Percentiles rank a stretch among this genome's conserved stretches.
phyloP scores from a whole-genome alignment of 2,797 vertebrate genomes.

The Hippoglossus hippoglossus region DNA sequence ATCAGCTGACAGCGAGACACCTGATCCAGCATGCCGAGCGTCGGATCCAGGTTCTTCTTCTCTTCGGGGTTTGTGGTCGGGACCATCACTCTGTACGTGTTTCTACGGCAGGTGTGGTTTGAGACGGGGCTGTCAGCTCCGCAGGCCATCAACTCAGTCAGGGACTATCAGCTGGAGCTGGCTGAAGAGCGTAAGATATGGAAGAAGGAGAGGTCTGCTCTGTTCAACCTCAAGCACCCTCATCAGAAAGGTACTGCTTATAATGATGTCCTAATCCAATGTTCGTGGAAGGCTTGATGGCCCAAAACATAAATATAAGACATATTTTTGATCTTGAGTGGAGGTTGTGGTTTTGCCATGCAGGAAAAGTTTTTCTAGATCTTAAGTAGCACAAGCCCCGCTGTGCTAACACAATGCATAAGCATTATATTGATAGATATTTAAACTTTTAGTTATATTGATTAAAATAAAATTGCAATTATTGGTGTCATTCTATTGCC shows the following conservation, averaged over 20 bases:
- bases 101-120: constrained; percentile 77
- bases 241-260: constrained; percentile 79
- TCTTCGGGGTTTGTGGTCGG: constrained; percentile 84
- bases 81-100: constrained; percentile 78
- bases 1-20: constrained; percentile 35
- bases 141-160: neutral
- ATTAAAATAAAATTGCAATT: too few species aligned
- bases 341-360: too few species aligned
- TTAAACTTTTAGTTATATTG: too few species aligned
- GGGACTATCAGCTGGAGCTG: constrained; percentile 15
- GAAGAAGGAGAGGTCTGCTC: constrained; percentile 84
- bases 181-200: constrained; percentile 71
- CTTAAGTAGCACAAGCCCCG: too few species aligned
- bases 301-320: too few species aligned
- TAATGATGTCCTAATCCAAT: neutral
- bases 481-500: too few species aligned
- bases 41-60: constrained; percentile 79
- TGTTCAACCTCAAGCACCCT: constrained; percentile 84
- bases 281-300: too few species aligned
- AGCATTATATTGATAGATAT: too few species aligned
- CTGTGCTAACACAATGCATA: too few species aligned
- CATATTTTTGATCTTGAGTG: too few species aligned
- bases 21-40: constrained; percentile 75
- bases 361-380: too few species aligned
- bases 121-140: constrained; percentile 23